Evolutionary conservation across 2,113 vertebrate genomes (phyloP).

Genomic region (Hystrix cristata): DNA sequence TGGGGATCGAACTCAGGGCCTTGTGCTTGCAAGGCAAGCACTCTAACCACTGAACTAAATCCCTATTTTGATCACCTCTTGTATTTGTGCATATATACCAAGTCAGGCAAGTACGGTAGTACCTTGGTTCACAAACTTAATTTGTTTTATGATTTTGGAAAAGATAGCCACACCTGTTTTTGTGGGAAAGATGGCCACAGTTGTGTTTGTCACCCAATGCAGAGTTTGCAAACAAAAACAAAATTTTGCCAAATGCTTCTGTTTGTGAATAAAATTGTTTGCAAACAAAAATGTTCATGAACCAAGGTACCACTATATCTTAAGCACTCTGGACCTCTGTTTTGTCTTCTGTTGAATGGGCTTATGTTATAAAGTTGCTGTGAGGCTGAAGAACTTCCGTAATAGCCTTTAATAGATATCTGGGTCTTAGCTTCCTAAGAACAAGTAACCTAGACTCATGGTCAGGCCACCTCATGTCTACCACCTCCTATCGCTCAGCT

Average conservation of each 20-base stretch:
- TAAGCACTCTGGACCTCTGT: background rate
- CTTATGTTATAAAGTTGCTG: background rate
- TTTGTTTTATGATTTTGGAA: background rate
- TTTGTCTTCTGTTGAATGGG: background rate
- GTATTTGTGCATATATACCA: no score
- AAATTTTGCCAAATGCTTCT: background rate
- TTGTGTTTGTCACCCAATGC: background rate
- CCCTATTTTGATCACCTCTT: background rate
- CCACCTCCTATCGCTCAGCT: background rate
- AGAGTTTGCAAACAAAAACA: background rate
- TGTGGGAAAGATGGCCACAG: background rate
- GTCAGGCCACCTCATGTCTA: background rate
- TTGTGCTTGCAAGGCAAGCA: no score
- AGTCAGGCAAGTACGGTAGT: background rate
- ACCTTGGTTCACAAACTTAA: background rate
- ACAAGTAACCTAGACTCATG: background rate
- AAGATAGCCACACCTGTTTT: background rate
- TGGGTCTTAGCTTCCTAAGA: background rate
- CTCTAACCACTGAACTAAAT: no score
- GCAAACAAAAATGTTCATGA: background rate
- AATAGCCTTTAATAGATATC: background rate
- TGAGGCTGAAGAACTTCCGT: background rate
- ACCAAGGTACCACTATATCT: background rate
- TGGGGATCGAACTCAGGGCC: no score
- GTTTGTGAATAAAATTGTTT: background rate